phyloP scores from a whole-genome alignment of 2,113 vertebrate species.

The Ardeotis arabs region DNA sequence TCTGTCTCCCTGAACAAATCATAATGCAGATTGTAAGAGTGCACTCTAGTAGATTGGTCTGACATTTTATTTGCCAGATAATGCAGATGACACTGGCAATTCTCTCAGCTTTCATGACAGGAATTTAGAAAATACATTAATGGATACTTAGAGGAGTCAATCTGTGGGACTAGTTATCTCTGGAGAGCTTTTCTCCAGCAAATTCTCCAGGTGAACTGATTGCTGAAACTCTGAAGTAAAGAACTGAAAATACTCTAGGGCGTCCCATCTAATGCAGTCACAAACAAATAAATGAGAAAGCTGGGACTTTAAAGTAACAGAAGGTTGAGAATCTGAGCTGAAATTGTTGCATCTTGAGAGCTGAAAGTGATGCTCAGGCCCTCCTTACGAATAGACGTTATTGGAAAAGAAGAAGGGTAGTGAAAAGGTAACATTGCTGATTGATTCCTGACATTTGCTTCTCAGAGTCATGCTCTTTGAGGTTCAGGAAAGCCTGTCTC shows the following conservation, averaged over 20 bases:
- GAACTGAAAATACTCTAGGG: background rate
- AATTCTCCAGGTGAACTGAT: background rate
- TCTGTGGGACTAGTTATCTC: background rate
- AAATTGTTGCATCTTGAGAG: background rate
- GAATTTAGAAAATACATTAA: constrained; percentile 6
- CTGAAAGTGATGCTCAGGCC: background rate
- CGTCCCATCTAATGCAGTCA: background rate
- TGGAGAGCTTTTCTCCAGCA: constrained; percentile 14
- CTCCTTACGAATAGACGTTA: background rate
- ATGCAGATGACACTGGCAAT: background rate
- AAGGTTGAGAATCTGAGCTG: background rate
- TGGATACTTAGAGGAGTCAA: background rate
- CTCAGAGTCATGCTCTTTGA: background rate
- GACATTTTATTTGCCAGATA: constrained; percentile 28
- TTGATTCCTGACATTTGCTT: background rate
- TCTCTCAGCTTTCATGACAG: background rate
- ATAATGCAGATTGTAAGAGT: background rate
- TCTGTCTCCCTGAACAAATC: constrained; percentile 32
- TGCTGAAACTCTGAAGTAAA: constrained; percentile 3
- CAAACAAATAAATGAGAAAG: background rate
- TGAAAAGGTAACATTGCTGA: background rate
- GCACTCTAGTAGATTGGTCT: background rate
- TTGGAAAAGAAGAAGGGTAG: background rate
- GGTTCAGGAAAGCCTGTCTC: background rate
- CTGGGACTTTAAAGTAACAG: background rate